Evolutionary conservation across 1,140 invertebrate species (phyloP), one percentile per base, ranked within the genome.

Genomic region (Drepana arcuata): DNA sequence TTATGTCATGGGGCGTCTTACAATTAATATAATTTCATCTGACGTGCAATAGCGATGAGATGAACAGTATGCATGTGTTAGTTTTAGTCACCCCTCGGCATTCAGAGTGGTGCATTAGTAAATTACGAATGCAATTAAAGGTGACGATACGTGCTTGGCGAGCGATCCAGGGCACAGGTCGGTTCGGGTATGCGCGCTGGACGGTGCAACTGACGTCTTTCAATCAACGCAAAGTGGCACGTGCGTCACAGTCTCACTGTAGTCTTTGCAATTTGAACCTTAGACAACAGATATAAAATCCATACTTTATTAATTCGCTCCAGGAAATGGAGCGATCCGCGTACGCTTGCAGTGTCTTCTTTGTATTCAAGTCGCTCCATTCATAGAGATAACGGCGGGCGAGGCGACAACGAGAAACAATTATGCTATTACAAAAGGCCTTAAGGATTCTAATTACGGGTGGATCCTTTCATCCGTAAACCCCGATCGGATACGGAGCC

Each of bases 381-480:
- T 65, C 60, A 65, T 55, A 60, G 41, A 55, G 54, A 67, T 56
- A 65, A 60, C 60, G 36, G 48, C 39, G 39, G 41, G 48, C 48
- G 48, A 59, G 50, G 51, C 63, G 66, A 67, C 63, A 67, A 67
- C 53, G 61, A 63, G 58, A 65, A 67, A 67, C 66, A 65, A 71
- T 74, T 71, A 62, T 56, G 62, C 52, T 66, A 66, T 65, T 70
- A 65, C 48, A 60, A 67, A 68, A 60, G 59, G 40, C 52, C 64
- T 66, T 61, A 72, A 70, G 64, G 60, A 60, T 68, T 68, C 53
- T 72, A 69, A 70, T 75, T 69, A 68, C 53, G 54, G 48, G 57
- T 41, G 53, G 53, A 53, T 58, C 59, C 56, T 62, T 65, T 62
- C 52, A 58, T 58, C 52, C 54, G 61, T 57, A 51, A 62, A 52